Conservation (phyloP, 2,113 vertebrate genomes). For the Cacatua alba region DNA sequence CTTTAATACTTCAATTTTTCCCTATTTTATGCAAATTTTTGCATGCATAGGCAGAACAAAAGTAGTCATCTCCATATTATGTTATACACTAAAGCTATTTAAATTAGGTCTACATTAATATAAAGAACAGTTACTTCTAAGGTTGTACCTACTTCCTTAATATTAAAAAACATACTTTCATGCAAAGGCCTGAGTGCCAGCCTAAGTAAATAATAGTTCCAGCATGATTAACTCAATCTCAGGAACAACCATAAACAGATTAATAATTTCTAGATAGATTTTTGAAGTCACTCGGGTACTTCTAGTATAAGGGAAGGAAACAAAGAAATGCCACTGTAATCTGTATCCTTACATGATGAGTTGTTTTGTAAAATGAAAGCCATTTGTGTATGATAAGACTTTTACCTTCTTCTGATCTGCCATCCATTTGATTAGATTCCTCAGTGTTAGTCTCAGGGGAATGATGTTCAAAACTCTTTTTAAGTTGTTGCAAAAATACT, state of each 20-base stretch:
- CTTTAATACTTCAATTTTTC: neutral
- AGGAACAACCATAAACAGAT: neutral
- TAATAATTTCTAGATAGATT: neutral
- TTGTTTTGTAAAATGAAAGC: neutral
- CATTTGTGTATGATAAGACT: neutral
- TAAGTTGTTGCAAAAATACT: conserved; percentile 92
- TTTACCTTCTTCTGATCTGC: conserved; percentile 85
- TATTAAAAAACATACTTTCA: neutral
- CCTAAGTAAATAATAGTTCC: neutral
- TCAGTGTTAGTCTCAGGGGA: conserved; percentile 76
- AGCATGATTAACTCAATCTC: neutral
- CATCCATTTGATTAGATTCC: conserved; percentile 70
- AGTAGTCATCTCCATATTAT: neutral
- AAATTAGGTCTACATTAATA: neutral
- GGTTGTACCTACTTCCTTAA: neutral
- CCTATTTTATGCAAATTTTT: neutral
- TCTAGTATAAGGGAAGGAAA: neutral
- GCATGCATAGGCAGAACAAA: neutral
- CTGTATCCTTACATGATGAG: neutral
- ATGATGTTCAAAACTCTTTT: conserved; percentile 85
- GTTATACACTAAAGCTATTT: neutral
- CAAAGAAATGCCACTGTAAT: neutral
- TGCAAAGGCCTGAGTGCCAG: neutral
- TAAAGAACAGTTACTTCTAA: neutral
- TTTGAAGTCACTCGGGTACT: neutral